Percentiles rank a stretch among this genome's conserved stretches.
Evolutionary conservation across 2,113 vertebrate species (phyloP).

Genomic region (Synchiropus splendidus): DNA sequence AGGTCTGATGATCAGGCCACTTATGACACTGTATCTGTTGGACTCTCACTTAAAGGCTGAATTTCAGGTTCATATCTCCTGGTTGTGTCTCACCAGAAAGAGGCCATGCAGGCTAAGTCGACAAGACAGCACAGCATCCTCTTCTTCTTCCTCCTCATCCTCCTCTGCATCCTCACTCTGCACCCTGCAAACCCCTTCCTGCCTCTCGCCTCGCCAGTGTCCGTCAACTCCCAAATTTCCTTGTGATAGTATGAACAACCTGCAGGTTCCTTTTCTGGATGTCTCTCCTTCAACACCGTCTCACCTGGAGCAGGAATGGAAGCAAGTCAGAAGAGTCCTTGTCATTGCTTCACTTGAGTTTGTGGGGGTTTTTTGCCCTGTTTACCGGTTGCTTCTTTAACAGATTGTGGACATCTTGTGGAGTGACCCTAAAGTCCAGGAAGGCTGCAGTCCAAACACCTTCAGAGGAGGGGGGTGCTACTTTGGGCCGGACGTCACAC

Average conservation of each 20-base stretch:
- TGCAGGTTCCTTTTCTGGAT: slow-evolving; percentile 64
- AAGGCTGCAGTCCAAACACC: slow-evolving; percentile 82
- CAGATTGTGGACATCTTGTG: slow-evolving; percentile 87
- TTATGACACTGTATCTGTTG: not conserved
- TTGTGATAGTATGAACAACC: slow-evolving; percentile 21
- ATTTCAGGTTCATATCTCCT: not conserved
- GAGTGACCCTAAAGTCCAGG: slow-evolving; percentile 85
- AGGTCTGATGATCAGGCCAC: slow-evolving; percentile 19
- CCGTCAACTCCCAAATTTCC: slow-evolving; percentile 41
- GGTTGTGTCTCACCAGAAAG: slow-evolving; percentile 18
- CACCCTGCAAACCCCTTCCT: slow-evolving; percentile 44
- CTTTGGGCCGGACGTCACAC: slow-evolving; percentile 87
- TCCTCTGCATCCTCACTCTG: slow-evolving; percentile 57
- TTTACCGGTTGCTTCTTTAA: not conserved
- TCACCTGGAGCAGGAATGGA: slow-evolving; percentile 73
- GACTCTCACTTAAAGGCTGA: not conserved
- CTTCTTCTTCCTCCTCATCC: slow-evolving; percentile 55
- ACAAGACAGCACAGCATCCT: slow-evolving; percentile 50
- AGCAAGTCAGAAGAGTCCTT: slow-evolving; percentile 71
- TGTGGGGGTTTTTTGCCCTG: not conserved
- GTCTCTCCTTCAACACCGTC: slow-evolving; percentile 45
- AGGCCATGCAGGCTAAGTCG: slow-evolving; percentile 21
- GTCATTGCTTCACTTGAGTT: not conserved
- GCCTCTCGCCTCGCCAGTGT: slow-evolving; percentile 29
- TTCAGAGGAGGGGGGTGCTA: slow-evolving; percentile 88